Base-by-base conservation (phyloP, 2,888 invertebrate species). In the Drosophila glabriapex region DNA sequence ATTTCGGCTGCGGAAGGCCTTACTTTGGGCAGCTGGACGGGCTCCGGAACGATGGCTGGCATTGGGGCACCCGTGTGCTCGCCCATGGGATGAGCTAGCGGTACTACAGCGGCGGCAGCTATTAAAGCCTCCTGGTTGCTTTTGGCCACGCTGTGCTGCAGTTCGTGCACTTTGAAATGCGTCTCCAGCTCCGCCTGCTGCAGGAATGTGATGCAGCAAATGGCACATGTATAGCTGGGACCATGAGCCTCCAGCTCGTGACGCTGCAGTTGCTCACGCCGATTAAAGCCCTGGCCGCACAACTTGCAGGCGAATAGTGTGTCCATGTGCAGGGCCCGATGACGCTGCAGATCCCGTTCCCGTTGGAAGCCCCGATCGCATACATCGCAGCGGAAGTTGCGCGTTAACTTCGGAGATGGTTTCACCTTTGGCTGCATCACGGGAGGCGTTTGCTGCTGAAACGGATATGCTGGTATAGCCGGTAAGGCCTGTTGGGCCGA, bases 261-360 rank as follows among this genome's bases (percentile, higher is more conserved):
- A 63, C 96, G 94, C 4, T 86, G 84, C 25, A 93, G 71, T 92
- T 96, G 96, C 85, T 96, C 96, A 85, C 96, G 96, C 55, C 95
- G 94, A 46, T 95, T 92, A 35, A 92, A 92, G 1, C 87, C 90
- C 33, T 95, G 91, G 76, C 95, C 95, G 92, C 96, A 96, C 67
- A 95, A 94, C 59, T 94, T 94, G 90, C 96, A 96, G 60, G 95
- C 95, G 87, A 95, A 96, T 3, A 96, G 95, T 82, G 96, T 95
- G 92, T 95, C 96, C 49, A 95, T 94, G 91, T 96, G 96, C 1
- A 96, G 94, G 0, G 95, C 94, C 22, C 95, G 94, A 92, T 96
- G 96, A 0, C 96, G 94, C 78, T 96, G 96, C 14, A 96, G 92
- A 92, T 96, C 96, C 50, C 96, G 94, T 92, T 96, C 96, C 3